Base-by-base conservation (phyloP, 2,113 vertebrate species). In the Natator depressus region DNA sequence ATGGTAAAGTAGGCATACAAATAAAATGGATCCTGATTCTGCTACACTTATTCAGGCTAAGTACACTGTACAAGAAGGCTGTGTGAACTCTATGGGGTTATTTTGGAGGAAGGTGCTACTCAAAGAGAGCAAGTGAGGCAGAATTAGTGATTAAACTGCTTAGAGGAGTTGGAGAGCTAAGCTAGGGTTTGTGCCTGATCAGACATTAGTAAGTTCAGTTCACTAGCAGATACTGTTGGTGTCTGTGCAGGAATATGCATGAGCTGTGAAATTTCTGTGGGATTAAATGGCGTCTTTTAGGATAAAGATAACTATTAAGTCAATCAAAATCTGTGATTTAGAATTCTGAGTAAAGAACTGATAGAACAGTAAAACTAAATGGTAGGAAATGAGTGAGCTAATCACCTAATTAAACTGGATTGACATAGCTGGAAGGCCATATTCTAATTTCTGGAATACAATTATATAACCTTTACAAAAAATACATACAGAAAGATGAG, bases 401-500 rank as follows among this genome's bases (percentile, higher is more conserved):
- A 84, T 31, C 2, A 27, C 8, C 50, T 35, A 85, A 38, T 51
- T 5, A 87, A 94, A 25, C 2, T 49, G 47, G 62, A 87, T 89
- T 91, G 54, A 94, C 89, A 93, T 42, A 42, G 5, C 42, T 42
- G 54, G 49, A 1, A 87, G 1, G 20, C 88, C 38, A 2, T 3
- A 0, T 38, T 93, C 49, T 83, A 49, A 62, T 49, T 20, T 22
- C 81, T 80, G 5, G 46, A 83, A 81, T 76, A 78, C 6, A 4
- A 59, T 78, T 12, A 79, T 20, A 89, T 59, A 84, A 42, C 1
- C 3, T 6, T 87, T 82, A 11, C 14, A n/a, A 83, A 88, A 31
- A 81, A 79, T 65, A 82, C 4, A 13, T 0, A 54, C 16, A 24
- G 1, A 47, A 2, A 5, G 29, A 72, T 0, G 0, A 2, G 2